Percentiles rank a stretch among this genome's conserved stretches.
Conservation (phyloP, 1,140 invertebrate species). For the Thrips palmi region DNA sequence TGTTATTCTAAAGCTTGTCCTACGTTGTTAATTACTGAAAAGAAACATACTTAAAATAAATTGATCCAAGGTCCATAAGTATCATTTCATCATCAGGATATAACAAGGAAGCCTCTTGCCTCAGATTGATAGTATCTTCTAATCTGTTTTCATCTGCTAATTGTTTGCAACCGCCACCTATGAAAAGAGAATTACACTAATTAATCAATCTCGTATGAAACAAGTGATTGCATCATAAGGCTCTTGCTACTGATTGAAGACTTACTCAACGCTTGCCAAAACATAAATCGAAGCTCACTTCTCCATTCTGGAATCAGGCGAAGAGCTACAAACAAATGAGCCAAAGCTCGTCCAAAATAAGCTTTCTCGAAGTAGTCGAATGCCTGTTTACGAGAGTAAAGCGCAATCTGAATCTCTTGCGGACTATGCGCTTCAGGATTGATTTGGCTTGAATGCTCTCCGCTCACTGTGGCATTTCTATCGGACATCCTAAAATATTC, state of each 20-base stretch:
- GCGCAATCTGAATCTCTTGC: too few relatives aligned
- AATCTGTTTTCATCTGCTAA: constrained; percentile 13
- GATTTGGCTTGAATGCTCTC: too few relatives aligned
- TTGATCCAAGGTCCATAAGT: constrained; percentile 23
- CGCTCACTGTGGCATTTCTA: too few relatives aligned
- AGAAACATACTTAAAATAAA: constrained; percentile 21
- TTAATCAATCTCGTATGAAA: constrained; percentile 1
- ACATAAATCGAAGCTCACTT: constrained; percentile 20
- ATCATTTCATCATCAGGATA: constrained; percentile 22
- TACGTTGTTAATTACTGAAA: constrained; percentile 18
- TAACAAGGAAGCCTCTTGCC: constrained; percentile 24
- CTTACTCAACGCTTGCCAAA: constrained; percentile 19
- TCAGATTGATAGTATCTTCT: constrained; percentile 23
- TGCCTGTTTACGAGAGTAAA: too few relatives aligned
- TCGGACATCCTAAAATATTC: too few relatives aligned
- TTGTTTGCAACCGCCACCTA: constrained; percentile 20
- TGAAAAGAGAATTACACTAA: constrained; percentile 11
- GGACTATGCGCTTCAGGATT: too few relatives aligned
- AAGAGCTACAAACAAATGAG: constrained; percentile 22
- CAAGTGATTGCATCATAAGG: not conserved
- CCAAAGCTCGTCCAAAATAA: constrained; percentile 24
- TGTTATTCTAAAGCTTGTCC: constrained; percentile 5
- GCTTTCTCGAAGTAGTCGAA: too few relatives aligned
- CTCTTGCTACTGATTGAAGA: not conserved
- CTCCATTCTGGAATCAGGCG: constrained; percentile 20